A percentile compares a stretch with the other conserved stretches of the same genome.
Evolutionary conservation across 2,113 vertebrate species (phyloP).

Genomic region (Platycercus adscitus): DNA sequence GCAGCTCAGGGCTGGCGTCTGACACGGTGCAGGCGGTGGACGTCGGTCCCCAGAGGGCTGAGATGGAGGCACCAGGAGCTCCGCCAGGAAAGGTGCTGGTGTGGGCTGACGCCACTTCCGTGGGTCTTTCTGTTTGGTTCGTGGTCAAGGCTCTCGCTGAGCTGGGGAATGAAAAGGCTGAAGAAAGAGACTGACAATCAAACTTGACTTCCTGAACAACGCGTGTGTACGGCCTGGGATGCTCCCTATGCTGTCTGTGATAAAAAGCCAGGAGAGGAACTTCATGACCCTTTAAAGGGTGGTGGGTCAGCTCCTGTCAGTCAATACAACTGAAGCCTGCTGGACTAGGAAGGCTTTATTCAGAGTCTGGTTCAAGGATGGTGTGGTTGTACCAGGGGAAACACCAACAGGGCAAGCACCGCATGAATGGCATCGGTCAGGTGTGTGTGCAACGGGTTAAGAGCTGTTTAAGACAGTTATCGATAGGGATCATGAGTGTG

Average conservation of each 20-base stretch:
- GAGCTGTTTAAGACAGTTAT: not conserved
- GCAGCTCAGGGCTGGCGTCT: not conserved
- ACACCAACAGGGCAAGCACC: not conserved
- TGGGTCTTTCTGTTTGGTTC: accelerated
- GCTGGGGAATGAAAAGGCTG: not conserved
- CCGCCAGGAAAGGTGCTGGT: not conserved
- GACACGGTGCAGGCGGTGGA: not conserved
- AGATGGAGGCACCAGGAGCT: not conserved
- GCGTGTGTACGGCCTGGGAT: not conserved
- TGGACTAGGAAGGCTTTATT: not conserved
- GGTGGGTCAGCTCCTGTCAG: not conserved
- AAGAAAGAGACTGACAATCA: not conserved
- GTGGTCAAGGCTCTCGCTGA: not conserved
- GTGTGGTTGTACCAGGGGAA: not conserved
- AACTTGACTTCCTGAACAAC: not conserved
- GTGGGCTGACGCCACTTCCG: accelerated
- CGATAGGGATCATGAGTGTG: not conserved
- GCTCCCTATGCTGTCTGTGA: accelerated
- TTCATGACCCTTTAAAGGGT: not conserved
- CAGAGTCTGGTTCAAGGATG: not conserved
- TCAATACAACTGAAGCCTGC: not conserved
- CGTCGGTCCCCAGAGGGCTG: not conserved
- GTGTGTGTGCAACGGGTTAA: not conserved
- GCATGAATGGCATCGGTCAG: accelerated
- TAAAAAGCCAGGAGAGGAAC: not conserved